Base-by-base conservation (phyloP, 37 sponge, comb jelly and placozoan genomes). In the Lycopodina hypogea region DNA sequence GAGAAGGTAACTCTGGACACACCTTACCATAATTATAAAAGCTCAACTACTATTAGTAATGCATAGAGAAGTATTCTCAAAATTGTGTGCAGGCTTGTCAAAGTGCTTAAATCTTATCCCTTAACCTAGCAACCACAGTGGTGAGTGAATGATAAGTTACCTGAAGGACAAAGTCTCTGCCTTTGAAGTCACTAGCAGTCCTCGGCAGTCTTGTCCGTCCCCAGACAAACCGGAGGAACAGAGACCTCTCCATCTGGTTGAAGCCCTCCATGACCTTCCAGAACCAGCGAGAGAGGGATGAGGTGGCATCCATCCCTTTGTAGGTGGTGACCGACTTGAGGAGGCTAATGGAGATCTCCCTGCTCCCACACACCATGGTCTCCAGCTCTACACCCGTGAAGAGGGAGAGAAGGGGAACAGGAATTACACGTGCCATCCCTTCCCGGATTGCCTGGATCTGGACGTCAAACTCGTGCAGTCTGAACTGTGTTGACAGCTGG, bases 201-300 rank as follows among this genome's bases (percentile, higher is more conserved):
- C 94, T 71, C 7, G 97, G 97, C 3, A 96, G 85, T 29, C 97
- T 57, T 19, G 97, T 96, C 12, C 97, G 79, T 22, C 97, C 97
- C 97, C 97, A 96, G 23, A 96, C 97, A 85, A 96, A 96, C 34
- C 97, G 86, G 28, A 96, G 82, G 79, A 96, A 96, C 53, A 96
- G 80, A 9, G 97, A 91, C 7, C 97, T 68, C 76, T 96, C 97
- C 30, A 56, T 78, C 45, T 79, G 83, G 56, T 80, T 90, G 72
- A 96, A 91, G 18, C 64, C 62, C 68, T 93, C 94, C 85, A 96
- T 84, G 24, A 93, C 88, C 62, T 90, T 90, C 97, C 97, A 96
- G 83, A 96, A 96, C 97, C 97, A 94, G 22, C 74, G 60, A 28
- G 84, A 59, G 33, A 91, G 78, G 12, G 80, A 77, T 18, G 83